These are phyloP conservation scores for Drosophila asahinai DNA, from an alignment of 1,140 invertebrate genomes.

Conservation along the genomic window DNA sequence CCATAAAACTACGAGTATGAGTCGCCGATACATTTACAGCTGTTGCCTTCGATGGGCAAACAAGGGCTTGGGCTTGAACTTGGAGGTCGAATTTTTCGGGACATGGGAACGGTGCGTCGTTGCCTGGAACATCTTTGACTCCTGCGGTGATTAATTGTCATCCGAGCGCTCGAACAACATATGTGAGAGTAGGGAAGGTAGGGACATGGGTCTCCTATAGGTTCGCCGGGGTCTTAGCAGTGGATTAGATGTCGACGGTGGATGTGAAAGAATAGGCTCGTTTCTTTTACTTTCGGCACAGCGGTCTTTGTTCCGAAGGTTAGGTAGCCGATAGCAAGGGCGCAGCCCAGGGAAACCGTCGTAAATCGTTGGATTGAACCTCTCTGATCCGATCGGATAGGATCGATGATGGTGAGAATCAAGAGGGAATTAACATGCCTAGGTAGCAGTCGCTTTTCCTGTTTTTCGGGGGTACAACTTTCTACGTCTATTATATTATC, in stretches of 20 bases:
- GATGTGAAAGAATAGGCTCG: slow-evolving; percentile 48
- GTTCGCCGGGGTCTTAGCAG: slow-evolving; percentile 48
- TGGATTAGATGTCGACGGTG: slow-evolving; percentile 77
- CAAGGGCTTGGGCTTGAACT: slow-evolving; percentile 58
- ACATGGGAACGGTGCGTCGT: slow-evolving; percentile 62
- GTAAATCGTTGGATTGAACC: slow-evolving; percentile 69
- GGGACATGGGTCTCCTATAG: slow-evolving; percentile 11
- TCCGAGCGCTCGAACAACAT: slow-evolving; percentile 43
- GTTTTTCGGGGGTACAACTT: slow-evolving; percentile 15
- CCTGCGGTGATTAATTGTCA: slow-evolving; percentile 83
- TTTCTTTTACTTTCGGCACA: slow-evolving; percentile 38
- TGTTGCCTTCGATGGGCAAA: slow-evolving; percentile 70
- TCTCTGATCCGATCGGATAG: slow-evolving; percentile 14
- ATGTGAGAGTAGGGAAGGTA: slow-evolving; percentile 8
- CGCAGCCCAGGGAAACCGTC: slow-evolving; percentile 31
- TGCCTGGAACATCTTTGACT: slow-evolving; percentile 74
- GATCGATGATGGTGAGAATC: slow-evolving; percentile 38
- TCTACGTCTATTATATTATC: slow-evolving; percentile 24
- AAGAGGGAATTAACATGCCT: slow-evolving; percentile 60
- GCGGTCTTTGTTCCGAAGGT: slow-evolving; percentile 49
- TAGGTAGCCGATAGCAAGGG: slow-evolving; percentile 51
- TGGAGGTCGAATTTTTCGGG: slow-evolving; percentile 47
- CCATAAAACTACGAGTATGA: slow-evolving; percentile 12
- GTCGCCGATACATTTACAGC: slow-evolving; percentile 58
- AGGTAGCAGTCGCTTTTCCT: neutral